Evolutionary conservation across 2,888 invertebrate genomes (phyloP).

Genomic region (Venustoraphidia nigricollis): DNA sequence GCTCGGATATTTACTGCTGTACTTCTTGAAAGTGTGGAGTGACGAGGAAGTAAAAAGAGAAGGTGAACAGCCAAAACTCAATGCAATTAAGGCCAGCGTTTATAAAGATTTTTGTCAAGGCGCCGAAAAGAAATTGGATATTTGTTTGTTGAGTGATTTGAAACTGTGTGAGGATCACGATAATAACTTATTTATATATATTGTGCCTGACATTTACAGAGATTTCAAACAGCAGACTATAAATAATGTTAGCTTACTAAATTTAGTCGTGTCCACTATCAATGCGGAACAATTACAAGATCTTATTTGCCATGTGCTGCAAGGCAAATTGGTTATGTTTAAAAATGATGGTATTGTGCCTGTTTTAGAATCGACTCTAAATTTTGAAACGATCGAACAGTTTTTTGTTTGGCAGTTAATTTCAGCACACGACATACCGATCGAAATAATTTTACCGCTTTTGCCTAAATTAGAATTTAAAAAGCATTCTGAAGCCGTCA

Average conservation of each 20-base stretch:
- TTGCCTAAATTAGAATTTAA: slow-evolving; percentile 64
- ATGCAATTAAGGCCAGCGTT: slow-evolving; percentile 64
- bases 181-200: slow-evolving; percentile 75
- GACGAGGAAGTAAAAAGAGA: slow-evolving; percentile 33
- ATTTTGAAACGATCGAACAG: slow-evolving; percentile 96
- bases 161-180: slow-evolving; percentile 81
- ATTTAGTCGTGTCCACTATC: slow-evolving; percentile 77
- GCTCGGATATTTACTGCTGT: slow-evolving; percentile 74
- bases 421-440: slow-evolving; percentile 82
- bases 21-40: slow-evolving; percentile 72
- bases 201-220: slow-evolving; percentile 83
- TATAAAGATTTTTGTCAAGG: slow-evolving; percentile 82
- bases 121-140: slow-evolving; percentile 57
- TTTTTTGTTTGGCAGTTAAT: slow-evolving; percentile 94
- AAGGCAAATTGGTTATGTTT: slow-evolving; percentile 73
- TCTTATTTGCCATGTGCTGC: slow-evolving; percentile 77
- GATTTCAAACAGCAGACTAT: slow-evolving; percentile 77
- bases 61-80: slow-evolving; percentile 26
- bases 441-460: slow-evolving; percentile 74
- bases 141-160: slow-evolving; percentile 65
- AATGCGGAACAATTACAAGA: slow-evolving; percentile 84
- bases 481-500: slow-evolving; percentile 84
- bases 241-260: slow-evolving; percentile 76
- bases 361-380: slow-evolving; percentile 66
- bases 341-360: slow-evolving; percentile 60